Evolutionary conservation across 2,888 invertebrate species (phyloP), one percentile per base, ranked within the genome.

Genomic region (Drosophila merina): DNA sequence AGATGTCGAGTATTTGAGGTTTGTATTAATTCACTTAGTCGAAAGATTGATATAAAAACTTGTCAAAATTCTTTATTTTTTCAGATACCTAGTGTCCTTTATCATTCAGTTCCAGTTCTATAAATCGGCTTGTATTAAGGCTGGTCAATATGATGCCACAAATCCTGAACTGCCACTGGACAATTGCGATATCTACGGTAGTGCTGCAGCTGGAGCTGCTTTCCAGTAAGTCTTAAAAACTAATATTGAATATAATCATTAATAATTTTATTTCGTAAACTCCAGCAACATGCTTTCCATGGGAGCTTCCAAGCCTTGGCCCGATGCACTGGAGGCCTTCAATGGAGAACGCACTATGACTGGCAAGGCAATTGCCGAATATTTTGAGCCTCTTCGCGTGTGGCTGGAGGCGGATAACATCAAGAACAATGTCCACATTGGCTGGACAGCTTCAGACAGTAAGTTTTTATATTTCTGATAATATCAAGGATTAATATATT

Each of bases 181-280:
- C 63, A 94, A 95, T 85, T 98, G 97, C 89, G 97, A 97, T 86
- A 96, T 98, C 84, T 96, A 96, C 90, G 93, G 95, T 82, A 97
- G 95, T 77, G 93, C 93, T 10, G 94, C 94, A 54, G 97, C 97
- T 57, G 97, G 97, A 55, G 94, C 95, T 79, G 93, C 94, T 20
- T 91, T 95, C 49, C 92, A 93, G 95, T 95, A 87, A 92, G 93
- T 78, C 48, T 9, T 3, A 5, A 4, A 6, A 20, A 40, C 2
- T 3, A 7, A 20, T 4, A 36, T 14, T n/a, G 2, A 6, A 25
- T 2, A 3, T 5, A 8, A 7, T 38, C 1, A 0, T 26, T 26
- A 9, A 45, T 7, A 36, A n/a, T n/a, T n/a, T 28, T 40, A 28
- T 4, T 0, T 20, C 50, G 3, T 10, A 6, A n/a, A 14, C 4